A percentile compares a stretch with the other conserved stretches of the same genome.
Evolutionary conservation across 2,888 invertebrate species (phyloP).

Genomic region (Leptothorax acervorum): DNA sequence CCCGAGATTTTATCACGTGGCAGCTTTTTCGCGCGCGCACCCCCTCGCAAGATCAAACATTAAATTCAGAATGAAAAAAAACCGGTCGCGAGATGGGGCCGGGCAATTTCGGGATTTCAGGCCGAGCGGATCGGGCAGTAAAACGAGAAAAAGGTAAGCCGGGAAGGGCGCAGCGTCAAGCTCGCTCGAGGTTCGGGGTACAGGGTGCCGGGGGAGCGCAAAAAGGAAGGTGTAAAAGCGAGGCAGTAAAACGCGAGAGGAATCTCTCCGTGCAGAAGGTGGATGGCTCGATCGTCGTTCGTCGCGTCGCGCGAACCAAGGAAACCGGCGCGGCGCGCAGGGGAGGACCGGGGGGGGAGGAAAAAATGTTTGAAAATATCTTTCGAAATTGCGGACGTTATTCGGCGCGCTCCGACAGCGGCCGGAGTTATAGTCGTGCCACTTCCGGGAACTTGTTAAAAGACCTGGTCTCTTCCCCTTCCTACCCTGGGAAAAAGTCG

Average conservation of each 20-base stretch:
- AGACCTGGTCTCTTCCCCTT: background rate
- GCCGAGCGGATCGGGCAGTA: slow-evolving; percentile 37
- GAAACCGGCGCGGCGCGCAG: background rate
- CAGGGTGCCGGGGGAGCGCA: slow-evolving; percentile 4
- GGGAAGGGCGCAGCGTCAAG: background rate
- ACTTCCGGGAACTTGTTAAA: slow-evolving; percentile 58
- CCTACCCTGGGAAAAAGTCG: background rate
- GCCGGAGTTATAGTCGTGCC: slow-evolving; percentile 33
- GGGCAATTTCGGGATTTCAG: slow-evolving; percentile 64
- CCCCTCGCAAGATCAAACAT: slow-evolving; percentile 63
- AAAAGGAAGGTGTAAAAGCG: slow-evolving; percentile 62
- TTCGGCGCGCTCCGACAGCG: slow-evolving; percentile 29
- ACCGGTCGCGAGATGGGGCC: slow-evolving; percentile 20
- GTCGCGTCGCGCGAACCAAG: background rate
- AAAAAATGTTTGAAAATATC: slow-evolving; percentile 64
- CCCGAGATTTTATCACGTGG: slow-evolving; percentile 28
- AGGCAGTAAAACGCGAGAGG: slow-evolving; percentile 69
- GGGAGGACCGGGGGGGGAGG: background rate
- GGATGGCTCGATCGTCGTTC: slow-evolving; percentile 35
- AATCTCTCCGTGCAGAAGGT: slow-evolving; percentile 54
- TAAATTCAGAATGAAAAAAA: slow-evolving; percentile 64
- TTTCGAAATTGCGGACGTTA: slow-evolving; percentile 56
- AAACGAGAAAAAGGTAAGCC: slow-evolving; percentile 28
- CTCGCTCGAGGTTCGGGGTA: background rate
- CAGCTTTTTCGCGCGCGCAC: background rate